A percentile compares a stretch with the other conserved stretches of the same genome.
Evolutionary conservation across 2,888 invertebrate species (phyloP).

Genomic region (Spicauda simplicius): DNA sequence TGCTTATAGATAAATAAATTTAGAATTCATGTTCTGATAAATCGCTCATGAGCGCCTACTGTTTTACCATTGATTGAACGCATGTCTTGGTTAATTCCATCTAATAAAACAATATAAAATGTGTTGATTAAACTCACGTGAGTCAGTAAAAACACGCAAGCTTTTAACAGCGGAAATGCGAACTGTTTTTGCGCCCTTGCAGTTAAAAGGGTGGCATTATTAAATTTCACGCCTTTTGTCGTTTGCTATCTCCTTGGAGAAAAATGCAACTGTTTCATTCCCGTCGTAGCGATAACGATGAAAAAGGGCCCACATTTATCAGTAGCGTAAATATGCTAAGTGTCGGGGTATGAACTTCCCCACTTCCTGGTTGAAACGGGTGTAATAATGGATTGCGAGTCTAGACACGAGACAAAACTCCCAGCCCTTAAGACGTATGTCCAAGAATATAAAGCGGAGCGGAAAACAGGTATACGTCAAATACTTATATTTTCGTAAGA

Average conservation of each 20-base stretch:
- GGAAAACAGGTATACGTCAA: conserved; percentile 22
- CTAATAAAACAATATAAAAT: conserved; percentile 1
- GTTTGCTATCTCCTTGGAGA: conserved; percentile 59
- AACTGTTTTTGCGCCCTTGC: conserved; percentile 12
- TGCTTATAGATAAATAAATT: no score
- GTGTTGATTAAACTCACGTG: conserved; percentile 34
- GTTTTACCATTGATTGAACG: no score
- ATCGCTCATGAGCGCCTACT: no score
- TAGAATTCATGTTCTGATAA: no score
- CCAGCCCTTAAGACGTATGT: conserved; percentile 56
- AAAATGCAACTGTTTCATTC: conserved; percentile 74
- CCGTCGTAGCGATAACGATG: conserved; percentile 67
- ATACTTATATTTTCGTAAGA: no score
- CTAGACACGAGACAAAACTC: conserved; percentile 79
- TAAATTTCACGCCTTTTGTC: conserved; percentile 35
- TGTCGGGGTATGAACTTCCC: conserved; percentile 62
- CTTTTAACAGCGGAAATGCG: conserved; percentile 28
- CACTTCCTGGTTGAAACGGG: conserved; percentile 62
- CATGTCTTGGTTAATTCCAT: no score
- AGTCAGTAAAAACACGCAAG: conserved; percentile 37
- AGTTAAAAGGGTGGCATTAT: conserved; percentile 27
- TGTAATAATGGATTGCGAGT: conserved; percentile 81
- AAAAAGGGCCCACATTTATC: conserved; percentile 77
- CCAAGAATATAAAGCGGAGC: conserved; percentile 40
- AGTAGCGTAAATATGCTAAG: conserved; percentile 77